A percentile compares a stretch with the other conserved stretches of the same genome.
Evolutionary conservation across 2,113 vertebrate genomes (phyloP).

Genomic region (Xenopus laevis): DNA sequence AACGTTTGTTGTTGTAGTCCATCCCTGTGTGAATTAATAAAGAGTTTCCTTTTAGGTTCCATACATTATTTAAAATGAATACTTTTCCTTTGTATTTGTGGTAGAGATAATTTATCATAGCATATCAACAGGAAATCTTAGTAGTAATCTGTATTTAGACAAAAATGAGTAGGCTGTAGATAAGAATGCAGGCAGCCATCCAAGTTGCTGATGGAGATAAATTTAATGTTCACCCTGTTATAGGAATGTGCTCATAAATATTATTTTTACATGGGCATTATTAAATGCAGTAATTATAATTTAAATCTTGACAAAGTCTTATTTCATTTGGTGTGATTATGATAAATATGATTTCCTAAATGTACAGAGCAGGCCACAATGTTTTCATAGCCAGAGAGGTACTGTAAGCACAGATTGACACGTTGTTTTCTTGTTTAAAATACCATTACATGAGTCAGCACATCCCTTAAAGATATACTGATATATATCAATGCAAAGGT

Average conservation of each 20-base stretch:
- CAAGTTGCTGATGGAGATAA: background rate
- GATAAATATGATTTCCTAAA: background rate
- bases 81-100: no score
- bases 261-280: background rate
- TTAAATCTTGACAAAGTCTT: background rate
- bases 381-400: background rate
- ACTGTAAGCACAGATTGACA: background rate
- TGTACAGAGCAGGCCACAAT: background rate
- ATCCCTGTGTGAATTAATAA: no score
- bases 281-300: background rate
- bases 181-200: background rate
- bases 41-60: no score
- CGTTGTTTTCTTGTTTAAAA: no score
- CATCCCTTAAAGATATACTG: no score
- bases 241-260: background rate
- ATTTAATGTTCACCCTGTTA: background rate
- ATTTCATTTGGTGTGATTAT: background rate
- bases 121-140: background rate
- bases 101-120: no score
- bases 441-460: background rate
- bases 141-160: background rate
- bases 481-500: no score
- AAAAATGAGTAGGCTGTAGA: background rate
- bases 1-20: no score
- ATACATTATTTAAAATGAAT: no score